Base-by-base conservation (phyloP, 2,797 vertebrate species). In the Pseudochaenichthys georgianus region DNA sequence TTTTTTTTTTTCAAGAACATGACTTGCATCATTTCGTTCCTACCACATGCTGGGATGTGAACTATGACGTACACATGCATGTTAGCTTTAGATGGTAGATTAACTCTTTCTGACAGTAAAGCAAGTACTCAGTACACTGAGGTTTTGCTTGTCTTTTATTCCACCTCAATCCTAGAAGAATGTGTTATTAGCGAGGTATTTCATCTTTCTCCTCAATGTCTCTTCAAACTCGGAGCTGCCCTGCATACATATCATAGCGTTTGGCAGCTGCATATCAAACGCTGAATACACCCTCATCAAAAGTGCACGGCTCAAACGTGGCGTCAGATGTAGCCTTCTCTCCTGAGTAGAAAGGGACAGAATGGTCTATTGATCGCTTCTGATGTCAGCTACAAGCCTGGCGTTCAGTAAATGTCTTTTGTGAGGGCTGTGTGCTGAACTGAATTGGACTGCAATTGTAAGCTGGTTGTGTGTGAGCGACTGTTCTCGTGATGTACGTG, bases 201-300 rank as follows among this genome's bases (percentile, higher is more conserved):
- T 92, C 81, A 84, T 91, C 82, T 62, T 13, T 28, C 47, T 66
- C 66, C 31, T n/a, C 38, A 58, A 65, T 9, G 73, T 70, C 77
- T 79, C 78, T 80, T 85, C 71, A 69, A 66, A 80, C 83, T 69
- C 34, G 34, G 6, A 78, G 84, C 68, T 38, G 64, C 71, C 75
- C 76, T 5, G 75, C 63, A 8, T 28, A 71, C 71, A 57, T 63
- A 67, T 87, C 82, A 42, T 13, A 80, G 81, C n/a, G 9, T 46
- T 83, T 77, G 87, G 79, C 46, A 61, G 77, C 80, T 73, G 80
- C 85, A 79, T 80, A 92, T 92, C 89, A 91, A 91, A 91, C 80
- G 21, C 7, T 3, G 9, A 17, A 78, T 73, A 80, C 64, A 12
- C 73, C 13, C 58, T 75, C 81, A 84, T 90, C 82, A 88, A 61